Base-by-base conservation (phyloP, 2,797 vertebrate genomes). In the Thamnophis elegans region DNA sequence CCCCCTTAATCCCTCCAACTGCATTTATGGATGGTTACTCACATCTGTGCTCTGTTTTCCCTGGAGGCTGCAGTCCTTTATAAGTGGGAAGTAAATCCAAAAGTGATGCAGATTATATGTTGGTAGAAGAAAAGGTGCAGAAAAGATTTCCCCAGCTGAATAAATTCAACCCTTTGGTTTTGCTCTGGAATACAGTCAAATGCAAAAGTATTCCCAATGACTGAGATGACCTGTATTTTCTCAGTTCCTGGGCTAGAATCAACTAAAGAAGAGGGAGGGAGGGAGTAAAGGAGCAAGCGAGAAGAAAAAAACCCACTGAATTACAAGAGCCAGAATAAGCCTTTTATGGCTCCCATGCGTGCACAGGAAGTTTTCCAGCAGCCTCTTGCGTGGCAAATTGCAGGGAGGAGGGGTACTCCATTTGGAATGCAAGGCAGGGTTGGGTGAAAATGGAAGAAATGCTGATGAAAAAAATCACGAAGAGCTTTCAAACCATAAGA, bases 321-420 rank as follows among this genome's bases (percentile, higher is more conserved):
- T 68, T 87, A n/a, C 53, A 92, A 32, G 55, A 36, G 68, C 90
- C 95, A 55, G 32, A 42, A 87, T 36, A 16, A 96, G 96, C 96
- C 96, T 96, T 97, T 96, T 96, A 96, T 96, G 96, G 96, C 89
- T 96, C 94, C 94, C 62, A 1, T 7, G 93, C 93, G 90, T 0
- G 91, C 95, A 88, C 94, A 91, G 94, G 94, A 93, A 88, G 94
- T 92, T 96, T 93, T 93, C 62, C 92, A 90, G 32, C 7, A 1
- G 36, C 25, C 1, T 88, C 88, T 93, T n/a, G 47, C 1, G 2
- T 91, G 91, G 92, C 92, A 58, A 90, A 86, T 0, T 86, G 85
- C 93, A 58, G 65, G 53, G 85, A 55, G 25, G 20, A n/a, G 26
- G 26, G 0, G 7, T 1, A 0, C 93, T 89, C 82, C 32, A 36